Base-by-base conservation (phyloP, 2,888 invertebrate genomes). In the Eudasyphora cyanicolor region DNA sequence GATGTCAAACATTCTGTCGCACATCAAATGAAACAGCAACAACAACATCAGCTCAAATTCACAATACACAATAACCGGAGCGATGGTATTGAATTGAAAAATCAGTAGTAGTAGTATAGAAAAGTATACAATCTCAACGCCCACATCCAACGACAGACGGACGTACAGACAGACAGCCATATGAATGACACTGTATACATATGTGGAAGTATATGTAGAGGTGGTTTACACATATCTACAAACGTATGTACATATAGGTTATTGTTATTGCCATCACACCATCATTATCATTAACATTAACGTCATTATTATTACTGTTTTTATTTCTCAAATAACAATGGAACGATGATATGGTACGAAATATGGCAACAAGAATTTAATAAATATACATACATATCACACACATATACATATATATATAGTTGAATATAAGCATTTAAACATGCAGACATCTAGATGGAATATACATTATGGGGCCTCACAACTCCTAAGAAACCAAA, bases 211-310 rank as follows among this genome's bases (percentile, higher is more conserved):
- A 24, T 54, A 21, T 64, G 60, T 71, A 49, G 67, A 69, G n/a
- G 49, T 69, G 35, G 49, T 73, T 0, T 51, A n/a, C n/a, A n/a
- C n/a, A n/a, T n/a, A n/a, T n/a, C n/a, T n/a, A n/a, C n/a, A n/a
- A n/a, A n/a, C n/a, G 54, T 42, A 12, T 51, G 51, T 76, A 42
- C 67, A 7, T 69, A 21, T 45, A 32, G 60, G 10, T 74, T 80
- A 69, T 70, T 83, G 74, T 67, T 77, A 79, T 83, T 80, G 80
- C 57, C 64, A 49, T 75, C 75, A 45, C 54, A 54, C 57, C 73
- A 38, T 73, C 38, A 69, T 82, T 70, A 83, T 83, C 77, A 83
- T 80, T 80, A 83, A 69, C 76, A 79, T 78, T 84, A 78, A 75
- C 49, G 71, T 78, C 57, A 64, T 83, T 77, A 80, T 77, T 80